Percentiles rank a stretch among this genome's conserved stretches.
These are phyloP conservation scores for Spodoptera picta DNA, from an alignment of 2,888 invertebrate genomes.

Conservation along the genomic window DNA sequence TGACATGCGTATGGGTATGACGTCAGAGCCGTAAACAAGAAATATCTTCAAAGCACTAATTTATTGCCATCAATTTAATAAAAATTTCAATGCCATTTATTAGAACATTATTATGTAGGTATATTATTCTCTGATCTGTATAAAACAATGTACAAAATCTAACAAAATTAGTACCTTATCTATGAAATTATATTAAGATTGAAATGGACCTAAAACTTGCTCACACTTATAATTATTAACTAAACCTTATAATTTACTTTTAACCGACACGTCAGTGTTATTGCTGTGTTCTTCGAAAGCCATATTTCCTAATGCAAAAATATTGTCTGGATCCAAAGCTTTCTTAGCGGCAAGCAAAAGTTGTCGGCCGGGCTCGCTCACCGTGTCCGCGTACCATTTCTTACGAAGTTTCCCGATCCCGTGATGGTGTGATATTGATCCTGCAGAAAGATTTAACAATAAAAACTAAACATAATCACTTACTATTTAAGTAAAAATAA, in stretches of 20 bases:
- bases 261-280: slow-evolving; percentile 52
- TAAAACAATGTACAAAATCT: no score
- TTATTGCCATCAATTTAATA: no score
- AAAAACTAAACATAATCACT: not conserved
- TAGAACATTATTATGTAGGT: no score
- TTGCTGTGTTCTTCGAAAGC: slow-evolving; percentile 67
- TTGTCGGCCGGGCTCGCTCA: slow-evolving; percentile 94
- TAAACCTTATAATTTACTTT: slow-evolving; percentile 77
- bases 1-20: no score
- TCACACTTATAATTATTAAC: not conserved
- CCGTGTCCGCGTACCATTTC: slow-evolving; percentile 95
- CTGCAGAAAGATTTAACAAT: slow-evolving; percentile 63
- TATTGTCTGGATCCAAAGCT: slow-evolving; percentile 97
- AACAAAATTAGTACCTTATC: no score
- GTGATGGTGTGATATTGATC: slow-evolving; percentile 98
- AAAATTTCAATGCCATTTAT: no score
- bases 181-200: not conserved
- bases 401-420: slow-evolving; percentile 98
- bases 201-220: not conserved
- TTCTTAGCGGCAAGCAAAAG: slow-evolving; percentile 94
- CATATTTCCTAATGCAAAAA: slow-evolving; percentile 96
- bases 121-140: no score
- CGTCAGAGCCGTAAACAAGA: no score
- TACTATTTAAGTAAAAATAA: not conserved
- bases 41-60: no score